Evolutionary conservation across 2,888 invertebrate species (phyloP), one percentile per base, ranked within the genome.

Genomic region (Clepsis dumicolana): DNA sequence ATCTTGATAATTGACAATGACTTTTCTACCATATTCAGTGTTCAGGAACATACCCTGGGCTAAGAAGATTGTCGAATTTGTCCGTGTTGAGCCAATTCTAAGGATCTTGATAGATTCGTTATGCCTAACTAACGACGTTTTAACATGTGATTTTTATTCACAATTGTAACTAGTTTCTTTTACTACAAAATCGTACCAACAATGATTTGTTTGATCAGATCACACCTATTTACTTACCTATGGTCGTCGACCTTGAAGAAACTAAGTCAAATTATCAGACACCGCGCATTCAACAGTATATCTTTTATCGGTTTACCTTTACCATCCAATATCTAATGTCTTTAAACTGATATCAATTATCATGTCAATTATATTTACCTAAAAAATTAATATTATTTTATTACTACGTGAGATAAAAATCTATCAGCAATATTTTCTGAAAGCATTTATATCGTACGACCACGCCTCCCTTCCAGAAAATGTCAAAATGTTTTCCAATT

Each of bases 201-300:
- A 48, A 48, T 48, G 48, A 48, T 48, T 48, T 12, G 21, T 21
- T 21, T 10, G 21, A 48, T 48, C 21, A 38, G 21, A 48, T 48
- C 21, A 38, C 29, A 24, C 24, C 14, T 24, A 38, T 21, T 12
- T 27, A n/a, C 5, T n/a, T n/a, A n/a, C n/a, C n/a, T 54, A 44
- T 18, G 44, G 8, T 44, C 16, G 16, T 44, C 7, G 7, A 18
- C 44, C 18, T 48, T 48, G 10, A 18, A 18, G 18, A 32, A 18
- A 57, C n/a, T 57, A 24, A 21, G 57, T 24, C 57, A 57, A 8
- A 24, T 38, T 57, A 25, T n/a, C 38, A 24, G 38, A 21, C 57
- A 18, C 18, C 18, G 29, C 18, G 29, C 5, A 32, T 18, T 18
- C 54, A 10, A 5, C 54, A 29, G 18, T 44, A 18, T 44, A 29